These are phyloP conservation scores for Drosophila percnosoma DNA, from an alignment of 2,888 invertebrate genomes.

Conservation along the genomic window DNA sequence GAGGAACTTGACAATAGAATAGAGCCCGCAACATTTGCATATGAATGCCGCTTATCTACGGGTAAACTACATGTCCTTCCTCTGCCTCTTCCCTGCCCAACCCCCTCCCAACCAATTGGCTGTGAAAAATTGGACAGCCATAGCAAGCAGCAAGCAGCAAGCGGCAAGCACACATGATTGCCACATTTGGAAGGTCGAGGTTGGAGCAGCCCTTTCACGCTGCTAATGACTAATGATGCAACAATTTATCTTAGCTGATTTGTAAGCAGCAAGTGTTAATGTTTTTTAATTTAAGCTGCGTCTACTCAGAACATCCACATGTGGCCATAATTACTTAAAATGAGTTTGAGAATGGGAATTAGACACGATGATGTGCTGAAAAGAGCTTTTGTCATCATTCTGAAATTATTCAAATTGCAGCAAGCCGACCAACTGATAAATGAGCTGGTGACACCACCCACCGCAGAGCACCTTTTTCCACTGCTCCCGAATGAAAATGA, in stretches of 20 bases:
- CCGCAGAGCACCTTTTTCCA: conserved; percentile 11
- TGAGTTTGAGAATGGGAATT: neutral
- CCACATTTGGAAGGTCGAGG: conserved; percentile 22
- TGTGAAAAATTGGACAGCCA: conserved; percentile 58
- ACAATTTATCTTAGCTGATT: conserved; percentile 71
- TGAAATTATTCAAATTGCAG: conserved; percentile 69
- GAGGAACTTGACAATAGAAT: conserved; percentile 29
- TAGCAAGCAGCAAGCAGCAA: conserved; percentile 49
- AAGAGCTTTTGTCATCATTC: conserved; percentile 68
- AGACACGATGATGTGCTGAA: conserved; percentile 49
- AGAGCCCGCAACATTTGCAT: conserved; percentile 50
- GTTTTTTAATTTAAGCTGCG: conserved; percentile 52
- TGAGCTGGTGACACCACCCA: conserved; percentile 49
- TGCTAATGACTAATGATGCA: conserved; percentile 76
- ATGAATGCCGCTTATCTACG: conserved; percentile 46
- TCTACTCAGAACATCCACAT: neutral
- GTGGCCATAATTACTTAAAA: conserved; percentile 55
- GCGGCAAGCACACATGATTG: conserved; percentile 48
- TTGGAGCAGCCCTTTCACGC: conserved; percentile 44
- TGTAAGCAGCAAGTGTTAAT: conserved; percentile 72
- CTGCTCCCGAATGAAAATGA: conserved; percentile 39
- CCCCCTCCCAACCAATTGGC: conserved; percentile 29
- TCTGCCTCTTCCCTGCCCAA: conserved; percentile 17
- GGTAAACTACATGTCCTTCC: conserved; percentile 21
- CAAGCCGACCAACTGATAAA: conserved; percentile 63